phyloP scores from a whole-genome alignment of 2,797 vertebrate genomes.

The Ara ararauna region DNA sequence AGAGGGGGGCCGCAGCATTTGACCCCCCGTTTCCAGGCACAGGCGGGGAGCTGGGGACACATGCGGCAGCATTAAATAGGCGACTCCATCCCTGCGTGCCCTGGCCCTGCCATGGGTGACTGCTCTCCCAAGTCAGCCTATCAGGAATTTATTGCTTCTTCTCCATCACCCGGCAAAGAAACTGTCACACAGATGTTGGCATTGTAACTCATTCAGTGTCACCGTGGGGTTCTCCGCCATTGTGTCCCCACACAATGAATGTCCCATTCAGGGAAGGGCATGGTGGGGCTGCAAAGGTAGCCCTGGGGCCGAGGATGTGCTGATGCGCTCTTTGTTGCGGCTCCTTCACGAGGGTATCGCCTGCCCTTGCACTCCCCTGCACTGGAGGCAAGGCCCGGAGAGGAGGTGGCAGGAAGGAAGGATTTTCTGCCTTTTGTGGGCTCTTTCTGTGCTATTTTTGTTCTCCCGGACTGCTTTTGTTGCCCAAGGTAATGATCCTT shows the following conservation, averaged over 20 bases:
- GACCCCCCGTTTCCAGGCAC: constrained; percentile 57
- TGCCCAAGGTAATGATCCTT: constrained; percentile 71
- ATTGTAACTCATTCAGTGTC: constrained; percentile 65
- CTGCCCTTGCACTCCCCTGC: constrained; percentile 64
- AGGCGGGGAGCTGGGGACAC: constrained; percentile 24
- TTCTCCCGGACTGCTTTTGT: constrained; percentile 54
- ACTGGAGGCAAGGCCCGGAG: constrained; percentile 31
- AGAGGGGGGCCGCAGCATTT: constrained; percentile 30
- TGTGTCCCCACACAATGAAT: constrained; percentile 57
- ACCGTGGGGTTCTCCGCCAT: constrained; percentile 60
- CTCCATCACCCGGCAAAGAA: constrained; percentile 47
- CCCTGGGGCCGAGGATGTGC: not conserved
- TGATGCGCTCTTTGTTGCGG: constrained; percentile 39
- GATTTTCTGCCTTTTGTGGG: constrained; percentile 72
- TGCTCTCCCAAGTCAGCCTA: constrained; percentile 36
- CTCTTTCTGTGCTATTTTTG: constrained; percentile 68
- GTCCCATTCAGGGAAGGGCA: constrained; percentile 41
- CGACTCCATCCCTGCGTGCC: not conserved
- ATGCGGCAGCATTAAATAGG: not conserved
- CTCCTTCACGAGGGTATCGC: not conserved
- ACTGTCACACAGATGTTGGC: constrained; percentile 70
- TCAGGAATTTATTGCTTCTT: constrained; percentile 63
- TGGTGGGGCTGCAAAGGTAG: constrained; percentile 4
- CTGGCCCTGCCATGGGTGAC: constrained; percentile 60
- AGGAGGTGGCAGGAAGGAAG: constrained; percentile 64